Conservation (phyloP, 2,113 vertebrate genomes). For the Ameiurus melas region DNA sequence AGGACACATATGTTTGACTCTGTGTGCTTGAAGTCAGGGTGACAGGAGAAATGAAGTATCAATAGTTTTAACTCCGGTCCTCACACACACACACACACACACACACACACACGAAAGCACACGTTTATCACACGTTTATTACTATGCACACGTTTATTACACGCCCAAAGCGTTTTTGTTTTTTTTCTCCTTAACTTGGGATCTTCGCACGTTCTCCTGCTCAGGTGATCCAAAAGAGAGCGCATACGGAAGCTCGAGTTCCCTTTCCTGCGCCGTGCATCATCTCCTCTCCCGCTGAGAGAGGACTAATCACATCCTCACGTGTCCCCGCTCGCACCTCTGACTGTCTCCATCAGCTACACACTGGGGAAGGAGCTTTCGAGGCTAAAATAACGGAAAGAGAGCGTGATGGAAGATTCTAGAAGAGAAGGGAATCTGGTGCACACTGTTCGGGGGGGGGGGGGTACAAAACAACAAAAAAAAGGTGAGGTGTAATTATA, state of each 20-base stretch:
- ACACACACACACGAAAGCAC: neutral
- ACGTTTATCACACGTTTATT: too few species aligned
- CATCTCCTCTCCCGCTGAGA: constrained; percentile 77
- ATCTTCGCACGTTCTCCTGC: constrained; percentile 34
- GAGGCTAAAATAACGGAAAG: neutral
- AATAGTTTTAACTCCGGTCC: neutral
- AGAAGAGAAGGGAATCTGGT: neutral
- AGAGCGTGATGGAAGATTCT: neutral
- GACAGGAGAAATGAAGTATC: constrained; percentile 29
- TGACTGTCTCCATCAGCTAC: constrained; percentile 70
- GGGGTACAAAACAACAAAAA: constrained; percentile 1
- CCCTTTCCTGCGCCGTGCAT: constrained; percentile 64
- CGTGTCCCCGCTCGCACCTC: constrained; percentile 65
- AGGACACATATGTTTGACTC: neutral
- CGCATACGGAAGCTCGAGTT: constrained; percentile 44
- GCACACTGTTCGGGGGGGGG: too few species aligned
- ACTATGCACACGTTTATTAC: neutral
- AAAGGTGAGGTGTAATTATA: constrained; percentile 61
- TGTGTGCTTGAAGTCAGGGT: constrained; percentile 36
- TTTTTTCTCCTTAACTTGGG: neutral
- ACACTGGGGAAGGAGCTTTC: constrained; percentile 73
- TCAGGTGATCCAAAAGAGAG: constrained; percentile 55
- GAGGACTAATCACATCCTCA: constrained; percentile 78
- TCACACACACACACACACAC: neutral
- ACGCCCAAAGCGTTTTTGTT: neutral